Conservation (phyloP, 2,113 vertebrate species). For the Capreolus pygargus region DNA sequence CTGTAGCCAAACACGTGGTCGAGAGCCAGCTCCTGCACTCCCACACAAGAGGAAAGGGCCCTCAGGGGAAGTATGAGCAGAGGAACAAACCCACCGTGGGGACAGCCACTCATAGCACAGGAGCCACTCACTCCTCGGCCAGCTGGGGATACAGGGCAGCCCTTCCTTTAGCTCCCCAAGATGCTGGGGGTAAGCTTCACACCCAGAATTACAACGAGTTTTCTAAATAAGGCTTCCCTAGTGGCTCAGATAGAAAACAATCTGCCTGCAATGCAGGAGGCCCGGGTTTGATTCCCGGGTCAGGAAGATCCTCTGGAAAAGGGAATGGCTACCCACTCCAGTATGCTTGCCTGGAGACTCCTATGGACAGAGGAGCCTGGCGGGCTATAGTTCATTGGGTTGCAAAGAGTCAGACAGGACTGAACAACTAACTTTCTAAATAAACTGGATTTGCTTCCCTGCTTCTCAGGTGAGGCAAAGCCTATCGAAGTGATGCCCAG, state of each 20-base stretch:
- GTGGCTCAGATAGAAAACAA: not conserved
- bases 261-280: not conserved
- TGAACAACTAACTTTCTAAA: not conserved
- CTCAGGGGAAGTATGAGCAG: not conserved
- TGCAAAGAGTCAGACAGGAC: not conserved
- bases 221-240: not conserved
- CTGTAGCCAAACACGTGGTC: constrained; percentile 98
- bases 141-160: not conserved
- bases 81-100: not conserved
- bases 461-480: not conserved
- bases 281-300: not conserved
- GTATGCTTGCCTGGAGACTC: not conserved
- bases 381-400: fast-evolving
- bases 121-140: not conserved
- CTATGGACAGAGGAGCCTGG: not conserved
- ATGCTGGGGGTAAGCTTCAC: fast-evolving
- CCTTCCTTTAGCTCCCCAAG: not conserved
- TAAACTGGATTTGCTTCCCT: not conserved
- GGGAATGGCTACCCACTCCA: not conserved
- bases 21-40: constrained; percentile 90
- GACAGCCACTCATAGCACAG: fast-evolving
- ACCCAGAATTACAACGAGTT: not conserved
- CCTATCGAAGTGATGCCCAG: not conserved
- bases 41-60: not conserved
- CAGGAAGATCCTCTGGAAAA: not conserved